phyloP scores from a whole-genome alignment of 1,140 invertebrate genomes.

The Rhopalosiphum maidis region DNA sequence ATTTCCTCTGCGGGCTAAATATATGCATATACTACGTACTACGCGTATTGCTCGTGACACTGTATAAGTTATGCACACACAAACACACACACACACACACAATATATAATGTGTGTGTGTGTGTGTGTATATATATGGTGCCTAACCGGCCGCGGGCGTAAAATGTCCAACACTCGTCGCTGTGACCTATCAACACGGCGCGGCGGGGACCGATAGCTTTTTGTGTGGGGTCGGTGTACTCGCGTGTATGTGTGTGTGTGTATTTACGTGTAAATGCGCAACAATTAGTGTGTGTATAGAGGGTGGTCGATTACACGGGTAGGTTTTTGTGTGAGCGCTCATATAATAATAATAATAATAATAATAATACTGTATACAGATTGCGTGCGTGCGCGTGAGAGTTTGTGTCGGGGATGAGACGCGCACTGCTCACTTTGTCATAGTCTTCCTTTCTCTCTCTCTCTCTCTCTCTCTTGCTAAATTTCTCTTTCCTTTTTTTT shows the following conservation, averaged over 20 bases:
- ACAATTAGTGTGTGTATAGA: constrained; percentile 39
- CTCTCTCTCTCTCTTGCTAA: not conserved
- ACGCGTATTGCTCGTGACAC: not conserved
- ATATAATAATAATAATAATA: constrained; percentile 1
- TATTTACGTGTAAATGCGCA: constrained; percentile 38
- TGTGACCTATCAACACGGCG: constrained; percentile 18
- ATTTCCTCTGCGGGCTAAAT: not conserved
- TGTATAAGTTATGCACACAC: not conserved
- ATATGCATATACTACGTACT: not conserved
- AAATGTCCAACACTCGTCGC: constrained; percentile 5
- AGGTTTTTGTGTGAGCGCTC: not conserved
- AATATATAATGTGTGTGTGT: not conserved
- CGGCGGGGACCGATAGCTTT: not conserved
- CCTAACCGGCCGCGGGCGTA: constrained; percentile 1
- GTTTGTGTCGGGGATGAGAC: constrained; percentile 1
- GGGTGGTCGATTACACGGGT: constrained; percentile 44
- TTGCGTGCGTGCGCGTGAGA: not conserved
- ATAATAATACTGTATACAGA: not conserved
- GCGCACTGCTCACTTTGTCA: constrained; percentile 24
- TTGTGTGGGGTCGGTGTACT: not conserved
- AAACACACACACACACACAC: not conserved
- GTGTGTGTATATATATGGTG: not conserved
- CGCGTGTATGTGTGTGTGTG: not conserved
- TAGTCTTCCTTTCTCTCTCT: not conserved
- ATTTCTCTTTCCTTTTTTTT: constrained; percentile 5